Percentiles rank a stretch among this genome's conserved stretches.
These are phyloP conservation scores for Parasteatoda lunata DNA, from an alignment of 2,888 invertebrate genomes.

Conservation along the genomic window DNA sequence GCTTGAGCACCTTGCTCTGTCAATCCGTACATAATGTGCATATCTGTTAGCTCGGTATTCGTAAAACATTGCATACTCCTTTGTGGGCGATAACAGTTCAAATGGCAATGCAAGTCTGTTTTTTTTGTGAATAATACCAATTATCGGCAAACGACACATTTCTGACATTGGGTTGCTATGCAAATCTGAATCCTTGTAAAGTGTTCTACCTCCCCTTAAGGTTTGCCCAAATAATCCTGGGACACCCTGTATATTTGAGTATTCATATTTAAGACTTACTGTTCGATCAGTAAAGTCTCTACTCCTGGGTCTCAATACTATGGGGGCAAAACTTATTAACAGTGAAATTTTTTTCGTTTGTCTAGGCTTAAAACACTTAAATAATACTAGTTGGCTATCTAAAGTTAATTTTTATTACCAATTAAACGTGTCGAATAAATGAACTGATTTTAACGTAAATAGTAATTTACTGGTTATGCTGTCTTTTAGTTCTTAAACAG, in stretches of 20 bases:
- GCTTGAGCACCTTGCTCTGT: not conserved
- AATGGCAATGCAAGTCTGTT: not conserved
- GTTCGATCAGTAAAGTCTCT: too few relatives aligned
- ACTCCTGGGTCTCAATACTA: too few relatives aligned
- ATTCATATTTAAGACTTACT: too few relatives aligned
- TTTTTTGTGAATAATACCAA: not conserved
- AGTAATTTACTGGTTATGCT: too few relatives aligned
- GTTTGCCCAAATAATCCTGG: not conserved
- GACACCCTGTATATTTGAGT: not conserved
- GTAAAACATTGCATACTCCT: not conserved
- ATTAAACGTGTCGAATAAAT: too few relatives aligned
- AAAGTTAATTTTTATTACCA: too few relatives aligned
- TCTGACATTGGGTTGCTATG: not conserved
- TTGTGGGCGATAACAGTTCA: not conserved
- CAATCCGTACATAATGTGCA: not conserved
- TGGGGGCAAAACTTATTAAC: too few relatives aligned
- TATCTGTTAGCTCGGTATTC: not conserved
- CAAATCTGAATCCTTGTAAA: not conserved
- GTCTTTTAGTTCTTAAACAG: too few relatives aligned
- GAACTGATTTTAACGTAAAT: too few relatives aligned
- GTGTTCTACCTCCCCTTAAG: not conserved
- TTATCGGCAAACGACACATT: not conserved
- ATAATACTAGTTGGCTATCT: too few relatives aligned
- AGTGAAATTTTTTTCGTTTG: too few relatives aligned
- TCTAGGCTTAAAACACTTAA: too few relatives aligned